Evolutionary conservation across 2,888 invertebrate species (phyloP).

Genomic region (Hyppa rectilinea): DNA sequence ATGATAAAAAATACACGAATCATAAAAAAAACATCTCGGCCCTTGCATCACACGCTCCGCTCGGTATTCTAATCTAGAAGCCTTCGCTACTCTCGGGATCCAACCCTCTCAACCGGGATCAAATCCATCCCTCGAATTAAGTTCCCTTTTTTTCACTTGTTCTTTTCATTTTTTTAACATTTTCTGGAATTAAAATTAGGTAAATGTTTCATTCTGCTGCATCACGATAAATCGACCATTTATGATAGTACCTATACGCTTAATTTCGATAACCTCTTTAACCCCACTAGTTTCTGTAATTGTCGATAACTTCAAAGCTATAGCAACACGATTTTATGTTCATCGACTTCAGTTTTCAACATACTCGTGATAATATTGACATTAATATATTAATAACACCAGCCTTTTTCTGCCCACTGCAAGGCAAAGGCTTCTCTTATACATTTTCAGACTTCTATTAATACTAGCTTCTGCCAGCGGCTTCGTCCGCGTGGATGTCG

Average conservation of each 20-base stretch:
- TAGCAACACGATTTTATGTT: background rate
- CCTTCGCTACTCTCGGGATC: too few species aligned
- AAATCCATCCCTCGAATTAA: too few species aligned
- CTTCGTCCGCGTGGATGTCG: too few species aligned
- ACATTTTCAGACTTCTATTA: background rate
- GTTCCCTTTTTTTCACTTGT: too few species aligned
- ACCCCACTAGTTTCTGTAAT: background rate
- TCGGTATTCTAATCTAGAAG: too few species aligned
- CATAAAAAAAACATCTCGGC: too few species aligned
- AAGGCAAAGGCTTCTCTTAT: background rate
- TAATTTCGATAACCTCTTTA: conserved; percentile 20
- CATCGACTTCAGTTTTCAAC: background rate
- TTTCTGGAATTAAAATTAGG: too few species aligned
- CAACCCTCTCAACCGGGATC: too few species aligned
- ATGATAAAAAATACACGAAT: too few species aligned
- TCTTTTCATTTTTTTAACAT: too few species aligned
- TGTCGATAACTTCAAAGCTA: background rate
- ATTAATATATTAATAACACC: background rate
- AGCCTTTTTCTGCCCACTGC: background rate
- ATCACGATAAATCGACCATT: background rate
- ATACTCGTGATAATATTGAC: background rate
- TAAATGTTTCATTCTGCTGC: background rate
- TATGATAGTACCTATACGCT: background rate
- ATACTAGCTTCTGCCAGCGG: too few species aligned
- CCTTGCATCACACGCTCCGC: too few species aligned